These are phyloP conservation scores for Peromyscus eremicus DNA, from an alignment of 2,797 vertebrate genomes.

Conservation along the genomic window DNA sequence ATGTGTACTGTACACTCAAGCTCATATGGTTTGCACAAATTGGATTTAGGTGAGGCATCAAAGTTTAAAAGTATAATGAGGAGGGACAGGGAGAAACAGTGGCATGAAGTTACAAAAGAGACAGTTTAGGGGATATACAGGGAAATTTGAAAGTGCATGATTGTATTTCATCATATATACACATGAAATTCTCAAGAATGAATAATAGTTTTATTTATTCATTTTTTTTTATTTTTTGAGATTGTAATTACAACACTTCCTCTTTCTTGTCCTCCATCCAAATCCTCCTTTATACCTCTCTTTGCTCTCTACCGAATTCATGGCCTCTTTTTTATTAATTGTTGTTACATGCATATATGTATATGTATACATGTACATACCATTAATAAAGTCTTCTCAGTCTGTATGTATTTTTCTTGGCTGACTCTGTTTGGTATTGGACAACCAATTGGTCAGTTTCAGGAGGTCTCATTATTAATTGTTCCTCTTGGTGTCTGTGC, in stretches of 20 bases:
- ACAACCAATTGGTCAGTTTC: neutral
- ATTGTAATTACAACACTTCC: neutral
- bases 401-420: too few relatives aligned
- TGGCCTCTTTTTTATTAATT: too few relatives aligned
- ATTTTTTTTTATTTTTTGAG: neutral
- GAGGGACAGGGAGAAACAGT: neutral
- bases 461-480: too few relatives aligned
- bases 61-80: neutral
- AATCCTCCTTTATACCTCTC: too few relatives aligned
- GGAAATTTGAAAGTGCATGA: neutral
- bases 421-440: neutral
- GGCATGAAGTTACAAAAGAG: neutral
- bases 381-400: too few relatives aligned
- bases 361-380: neutral
- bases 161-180: neutral
- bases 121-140: neutral
- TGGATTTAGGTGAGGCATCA: neutral
- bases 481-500: too few relatives aligned
- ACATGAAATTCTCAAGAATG: neutral
- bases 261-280: too few relatives aligned
- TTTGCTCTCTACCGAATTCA: too few relatives aligned
- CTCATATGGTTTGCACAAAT: too few relatives aligned
- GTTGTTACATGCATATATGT: neutral
- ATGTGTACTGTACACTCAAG: neutral
- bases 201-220: neutral